A percentile compares a stretch with the other conserved stretches of the same genome.
These are phyloP conservation scores for Phymorhynchus buccinoides DNA, from an alignment of 1,140 invertebrate genomes.

Conservation along the genomic window DNA sequence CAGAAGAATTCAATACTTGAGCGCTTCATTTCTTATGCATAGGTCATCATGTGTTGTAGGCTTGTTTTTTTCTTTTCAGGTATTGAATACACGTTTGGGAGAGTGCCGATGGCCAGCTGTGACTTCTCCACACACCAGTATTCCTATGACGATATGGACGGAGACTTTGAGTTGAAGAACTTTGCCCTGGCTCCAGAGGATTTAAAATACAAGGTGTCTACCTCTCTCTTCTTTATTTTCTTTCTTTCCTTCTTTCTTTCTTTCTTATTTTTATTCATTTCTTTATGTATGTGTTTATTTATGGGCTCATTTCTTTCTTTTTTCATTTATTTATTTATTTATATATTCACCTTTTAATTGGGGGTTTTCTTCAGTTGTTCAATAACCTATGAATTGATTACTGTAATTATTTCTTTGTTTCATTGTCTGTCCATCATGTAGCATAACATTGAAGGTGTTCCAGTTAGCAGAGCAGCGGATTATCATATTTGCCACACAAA, in stretches of 20 bases:
- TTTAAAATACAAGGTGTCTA: conserved; percentile 78
- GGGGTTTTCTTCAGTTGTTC: not conserved
- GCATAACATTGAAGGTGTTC: no score
- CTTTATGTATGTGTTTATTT: no score
- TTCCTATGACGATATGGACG: conserved; percentile 79
- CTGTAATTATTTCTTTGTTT: no score
- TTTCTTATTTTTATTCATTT: no score
- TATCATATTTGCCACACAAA: no score
- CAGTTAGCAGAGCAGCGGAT: no score
- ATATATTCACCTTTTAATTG: conserved; percentile 5
- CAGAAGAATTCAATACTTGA: no score
- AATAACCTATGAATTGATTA: not conserved
- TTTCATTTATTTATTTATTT: conserved; percentile 15
- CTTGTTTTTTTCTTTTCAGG: conserved; percentile 61
- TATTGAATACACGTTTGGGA: conserved; percentile 80
- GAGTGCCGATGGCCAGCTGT: conserved; percentile 85
- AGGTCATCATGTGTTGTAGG: not conserved
- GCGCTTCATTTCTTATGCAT: no score
- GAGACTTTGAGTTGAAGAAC: conserved; percentile 79
- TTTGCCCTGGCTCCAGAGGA: conserved; percentile 82
- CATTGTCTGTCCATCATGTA: no score
- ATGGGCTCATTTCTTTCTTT: no score
- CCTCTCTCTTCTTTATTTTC: not conserved
- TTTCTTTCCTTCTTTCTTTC: not conserved
- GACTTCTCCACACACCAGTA: conserved; percentile 85